Evolutionary conservation across 1,140 invertebrate genomes (phyloP), one percentile per base, ranked within the genome.

Genomic region (Bombus confusus): DNA sequence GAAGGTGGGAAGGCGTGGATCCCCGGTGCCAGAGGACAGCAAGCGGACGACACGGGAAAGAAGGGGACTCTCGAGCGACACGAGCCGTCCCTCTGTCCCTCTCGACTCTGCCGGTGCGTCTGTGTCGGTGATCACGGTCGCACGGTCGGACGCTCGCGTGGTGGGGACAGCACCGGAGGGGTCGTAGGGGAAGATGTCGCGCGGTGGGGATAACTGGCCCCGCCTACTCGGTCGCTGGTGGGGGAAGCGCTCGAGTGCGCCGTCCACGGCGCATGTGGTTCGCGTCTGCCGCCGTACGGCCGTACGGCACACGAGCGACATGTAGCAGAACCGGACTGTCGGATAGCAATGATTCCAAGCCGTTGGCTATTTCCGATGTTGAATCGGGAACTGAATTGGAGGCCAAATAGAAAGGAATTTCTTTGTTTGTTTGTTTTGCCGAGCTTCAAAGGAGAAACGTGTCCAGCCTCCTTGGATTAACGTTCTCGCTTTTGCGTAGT

Each of bases 1-100:
- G 91, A 87, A 85, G 75, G 68, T 80, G 86, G 88, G 94, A 94
- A 95, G 95, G 95, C 94, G 95, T 95, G 94, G 93, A 94, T 90
- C 87, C 39, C 77, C 75, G 68, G 78, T 80, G 80, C 69, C 87
- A 81, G 85, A 87, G 91, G 88, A 92, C 91, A 92, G 88, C 88
- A 77, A 86, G 86, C 90, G 86, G 86, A 87, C 90, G 92, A 92
- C 92, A 92, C 87, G 80, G 86, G 68, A 87, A 88, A 89, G 90
- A 84, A 90, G 90, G 87, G 88, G 80, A 88, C 82, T 86, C 85
- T 79, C 75, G 74, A 85, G 66, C 87, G 90, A 91, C 90, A 89
- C 88, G 78, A 89, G 62, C 73, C 85, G 74, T 87, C 84, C 77
- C 86, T 57, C 76, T 34, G 68, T 76, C 25, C 68, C 66, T 80